A percentile compares a stretch with the other conserved stretches of the same genome.
Conservation (phyloP, 1,140 invertebrate species). For the Drosophila athabasca region DNA sequence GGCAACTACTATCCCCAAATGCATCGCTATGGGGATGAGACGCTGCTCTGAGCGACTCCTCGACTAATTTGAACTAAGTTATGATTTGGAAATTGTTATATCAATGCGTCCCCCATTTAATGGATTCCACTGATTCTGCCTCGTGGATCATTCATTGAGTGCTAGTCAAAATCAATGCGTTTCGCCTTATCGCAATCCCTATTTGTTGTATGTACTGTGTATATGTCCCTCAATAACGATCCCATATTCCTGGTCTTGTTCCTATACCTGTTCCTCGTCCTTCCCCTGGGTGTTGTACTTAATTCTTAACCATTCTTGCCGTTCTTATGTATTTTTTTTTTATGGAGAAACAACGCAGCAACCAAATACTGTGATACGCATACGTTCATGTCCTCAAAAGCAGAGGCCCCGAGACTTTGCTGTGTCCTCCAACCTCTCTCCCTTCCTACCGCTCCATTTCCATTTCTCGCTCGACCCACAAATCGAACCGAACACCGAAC, state of each 20-base stretch:
- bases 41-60: conserved; percentile 52
- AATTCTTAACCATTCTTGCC: conserved; percentile 26
- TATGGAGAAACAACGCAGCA: conserved; percentile 49
- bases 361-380: conserved; percentile 76
- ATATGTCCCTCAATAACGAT: conserved; percentile 32
- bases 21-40: conserved; percentile 68
- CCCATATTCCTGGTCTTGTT: conserved; percentile 18
- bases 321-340: conserved; percentile 21
- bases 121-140: no score
- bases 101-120: conserved; percentile 4
- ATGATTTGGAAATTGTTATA: conserved; percentile 32
- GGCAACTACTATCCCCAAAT: conserved; percentile 53
- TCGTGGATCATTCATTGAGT: not conserved
- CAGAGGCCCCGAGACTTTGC: conserved; percentile 1
- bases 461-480: conserved; percentile 2
- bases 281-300: conserved; percentile 29
- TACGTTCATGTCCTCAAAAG: conserved; percentile 27
- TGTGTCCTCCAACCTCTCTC: not conserved
- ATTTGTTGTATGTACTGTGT: conserved; percentile 47
- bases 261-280: not conserved
- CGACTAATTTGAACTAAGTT: conserved; percentile 13
- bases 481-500: not conserved
- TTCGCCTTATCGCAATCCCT: not conserved
- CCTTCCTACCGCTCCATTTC: not conserved
- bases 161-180: conserved; percentile 1